Percentiles rank a stretch among this genome's conserved stretches.
phyloP scores from a whole-genome alignment of 2,888 invertebrate genomes.

The Sepiola atlantica region DNA sequence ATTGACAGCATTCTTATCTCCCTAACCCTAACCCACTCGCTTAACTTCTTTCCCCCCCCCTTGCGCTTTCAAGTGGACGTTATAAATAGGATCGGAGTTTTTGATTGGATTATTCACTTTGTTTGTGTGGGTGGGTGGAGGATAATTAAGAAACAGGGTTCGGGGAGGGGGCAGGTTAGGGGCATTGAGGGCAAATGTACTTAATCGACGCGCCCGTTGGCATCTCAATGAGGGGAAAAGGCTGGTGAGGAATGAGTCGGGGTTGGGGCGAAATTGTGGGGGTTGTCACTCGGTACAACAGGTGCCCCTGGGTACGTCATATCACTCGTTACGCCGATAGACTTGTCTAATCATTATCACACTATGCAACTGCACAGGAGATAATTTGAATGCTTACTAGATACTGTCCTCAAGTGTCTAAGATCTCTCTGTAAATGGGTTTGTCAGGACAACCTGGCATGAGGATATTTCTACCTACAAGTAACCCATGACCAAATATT shows the following conservation, averaged over 20 bases:
- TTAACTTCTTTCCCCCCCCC: background rate
- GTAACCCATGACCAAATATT: too few relatives aligned
- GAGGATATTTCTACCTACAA: too few relatives aligned
- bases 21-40: too few relatives aligned
- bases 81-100: background rate
- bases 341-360: background rate
- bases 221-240: background rate
- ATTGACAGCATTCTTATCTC: too few relatives aligned
- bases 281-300: conserved; percentile 32
- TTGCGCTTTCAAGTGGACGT: background rate
- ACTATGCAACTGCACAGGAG: too few relatives aligned
- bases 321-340: background rate
- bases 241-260: background rate
- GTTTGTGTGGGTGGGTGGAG: background rate
- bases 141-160: background rate
- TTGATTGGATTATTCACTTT: background rate
- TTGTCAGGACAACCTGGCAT: too few relatives aligned
- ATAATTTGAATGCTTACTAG: too few relatives aligned
- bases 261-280: background rate
- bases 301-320: background rate
- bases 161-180: background rate
- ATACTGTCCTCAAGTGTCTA: too few relatives aligned
- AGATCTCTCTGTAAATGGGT: too few relatives aligned
- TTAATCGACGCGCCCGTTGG: conserved; percentile 15
- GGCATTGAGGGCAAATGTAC: background rate